phyloP scores from a whole-genome alignment of 2,797 vertebrate species.

The Pipistrellus nathusii region DNA sequence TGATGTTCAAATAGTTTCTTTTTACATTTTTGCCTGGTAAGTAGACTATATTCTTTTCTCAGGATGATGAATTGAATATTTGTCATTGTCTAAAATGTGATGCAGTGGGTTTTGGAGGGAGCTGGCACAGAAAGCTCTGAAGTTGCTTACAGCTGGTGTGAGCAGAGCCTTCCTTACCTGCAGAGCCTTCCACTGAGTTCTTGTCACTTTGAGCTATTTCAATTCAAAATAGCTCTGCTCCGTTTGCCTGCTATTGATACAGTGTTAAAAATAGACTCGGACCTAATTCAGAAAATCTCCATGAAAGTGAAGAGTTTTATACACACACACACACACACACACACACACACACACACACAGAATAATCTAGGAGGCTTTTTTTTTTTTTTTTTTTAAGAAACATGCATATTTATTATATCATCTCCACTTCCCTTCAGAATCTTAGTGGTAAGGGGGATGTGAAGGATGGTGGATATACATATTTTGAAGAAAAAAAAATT shows the following conservation, averaged over 20 bases:
- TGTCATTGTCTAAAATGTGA: constrained; percentile 48
- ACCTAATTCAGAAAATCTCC: constrained; percentile 52
- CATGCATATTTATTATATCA: background rate
- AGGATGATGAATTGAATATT: constrained; percentile 41
- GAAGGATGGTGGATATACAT: background rate
- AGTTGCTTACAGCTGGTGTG: background rate
- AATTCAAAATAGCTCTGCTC: background rate
- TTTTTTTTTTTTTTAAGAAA: background rate
- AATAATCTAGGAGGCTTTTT: background rate
- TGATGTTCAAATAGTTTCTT: constrained; percentile 10
- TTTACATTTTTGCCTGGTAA: constrained; percentile 53
- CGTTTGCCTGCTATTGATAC: background rate
- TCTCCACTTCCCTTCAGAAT: constrained; percentile 51
- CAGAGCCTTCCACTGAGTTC: background rate
- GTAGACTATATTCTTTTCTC: constrained; percentile 48
- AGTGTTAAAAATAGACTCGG: constrained; percentile 6
- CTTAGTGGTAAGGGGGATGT: background rate
- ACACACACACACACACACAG: background rate
- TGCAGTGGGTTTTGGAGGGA: constrained; percentile 36
- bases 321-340: background rate
- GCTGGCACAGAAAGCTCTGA: constrained; percentile 24
- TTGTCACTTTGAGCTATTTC: background rate
- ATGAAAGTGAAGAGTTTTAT: background rate
- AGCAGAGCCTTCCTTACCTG: background rate
- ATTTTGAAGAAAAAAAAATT: background rate